Evolutionary conservation across 2,113 vertebrate genomes (phyloP).

Genomic region (Calyptommatus sinebrachiatus): DNA sequence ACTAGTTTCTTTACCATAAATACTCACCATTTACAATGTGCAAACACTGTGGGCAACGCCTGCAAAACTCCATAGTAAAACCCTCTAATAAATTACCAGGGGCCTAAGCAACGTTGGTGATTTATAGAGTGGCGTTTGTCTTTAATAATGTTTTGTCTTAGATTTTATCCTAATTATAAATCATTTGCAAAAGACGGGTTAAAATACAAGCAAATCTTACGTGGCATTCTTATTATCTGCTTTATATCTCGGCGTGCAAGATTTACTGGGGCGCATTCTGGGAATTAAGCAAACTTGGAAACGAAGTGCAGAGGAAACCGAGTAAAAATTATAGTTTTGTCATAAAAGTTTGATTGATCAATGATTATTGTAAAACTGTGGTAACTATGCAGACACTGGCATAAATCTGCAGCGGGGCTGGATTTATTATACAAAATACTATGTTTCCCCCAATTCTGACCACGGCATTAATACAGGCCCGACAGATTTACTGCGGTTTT

Average conservation of each 20-base stretch:
- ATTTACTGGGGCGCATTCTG: constrained; percentile 71
- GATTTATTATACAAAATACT: constrained; percentile 72
- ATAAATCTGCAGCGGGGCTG: constrained; percentile 69
- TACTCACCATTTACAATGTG: constrained; percentile 56
- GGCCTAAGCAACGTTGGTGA: constrained; percentile 60
- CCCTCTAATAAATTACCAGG: constrained; percentile 64
- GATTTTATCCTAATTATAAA: constrained; percentile 74
- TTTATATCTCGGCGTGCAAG: constrained; percentile 66
- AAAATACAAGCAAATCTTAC: constrained; percentile 74
- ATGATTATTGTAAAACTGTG: constrained; percentile 75
- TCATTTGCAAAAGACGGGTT: constrained; percentile 67
- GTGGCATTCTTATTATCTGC: constrained; percentile 74
- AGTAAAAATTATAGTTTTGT: constrained; percentile 72
- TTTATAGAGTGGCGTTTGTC: constrained; percentile 67
- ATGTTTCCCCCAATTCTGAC: constrained; percentile 72
- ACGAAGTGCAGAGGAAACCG: constrained; percentile 65
- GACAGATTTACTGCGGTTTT: constrained; percentile 70
- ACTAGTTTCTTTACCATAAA: constrained; percentile 40
- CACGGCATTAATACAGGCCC: constrained; percentile 64
- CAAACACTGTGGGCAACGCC: constrained; percentile 52
- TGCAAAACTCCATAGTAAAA: constrained; percentile 62
- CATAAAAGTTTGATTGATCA: constrained; percentile 74
- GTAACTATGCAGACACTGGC: constrained; percentile 63
- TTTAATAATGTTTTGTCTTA: constrained; percentile 76
- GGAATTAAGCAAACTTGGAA: constrained; percentile 74